Evolutionary conservation across 2,797 vertebrate genomes (phyloP), one percentile per base, ranked within the genome.

Genomic region (Ptychadena robeensis): DNA sequence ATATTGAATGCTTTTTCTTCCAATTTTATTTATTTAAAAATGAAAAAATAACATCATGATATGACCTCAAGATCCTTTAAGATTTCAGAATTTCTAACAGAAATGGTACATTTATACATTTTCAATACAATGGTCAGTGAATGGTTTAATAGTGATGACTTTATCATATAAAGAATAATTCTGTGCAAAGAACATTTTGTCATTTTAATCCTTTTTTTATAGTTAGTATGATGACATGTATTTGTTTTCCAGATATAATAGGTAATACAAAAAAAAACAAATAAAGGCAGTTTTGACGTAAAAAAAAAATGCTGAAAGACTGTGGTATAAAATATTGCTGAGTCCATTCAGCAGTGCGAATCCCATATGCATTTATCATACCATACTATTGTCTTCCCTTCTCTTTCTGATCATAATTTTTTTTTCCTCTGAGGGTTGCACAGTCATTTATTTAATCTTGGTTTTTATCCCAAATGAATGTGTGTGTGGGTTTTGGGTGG

Each of bases 401-500:
- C 5, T 59, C 67, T 70, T 88, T 88, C 87, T 86, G 85, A 81
- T 86, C 87, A 88, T 87, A 80, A 40, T 63, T 88, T 86, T 85
- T 85, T 87, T 85, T 85, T 87, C 89, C 85, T 82, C 89, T 85
- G 84, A 85, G 83, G 87, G 57, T 32, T 86, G 88, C 86, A 87
- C 89, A 89, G 79, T 88, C 71, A 86, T 85, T 85, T 86, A 84
- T 88, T 86, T 88, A 85, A 88, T 85, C 86, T 87, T 65, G 84
- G 38, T 76, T 70, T 86, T 87, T 89, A 82, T 82, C 83, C 89
- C 67, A 2, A 87, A 0, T 78, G 90, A 89, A 85, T 91, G 80
- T 88, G 86, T 81, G 0, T 91, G 89, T 88, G 89, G 89, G 91
- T 91, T 93, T 93, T 93, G 93, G 93, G 93, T 93, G 92, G 93